phyloP scores from a whole-genome alignment of 2,113 vertebrate species.

The Pheucticus melanocephalus region DNA sequence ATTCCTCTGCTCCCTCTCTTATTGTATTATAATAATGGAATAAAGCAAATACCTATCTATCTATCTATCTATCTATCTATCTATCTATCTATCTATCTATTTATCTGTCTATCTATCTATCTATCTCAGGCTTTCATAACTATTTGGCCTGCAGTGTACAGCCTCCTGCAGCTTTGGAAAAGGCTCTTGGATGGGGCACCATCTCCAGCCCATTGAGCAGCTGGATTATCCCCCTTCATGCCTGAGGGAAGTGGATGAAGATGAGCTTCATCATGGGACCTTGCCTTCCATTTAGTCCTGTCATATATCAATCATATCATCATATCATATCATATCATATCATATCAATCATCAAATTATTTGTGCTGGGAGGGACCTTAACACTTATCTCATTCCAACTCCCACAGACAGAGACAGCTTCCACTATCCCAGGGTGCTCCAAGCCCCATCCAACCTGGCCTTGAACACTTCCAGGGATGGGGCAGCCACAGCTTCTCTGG shows the following conservation, averaged over 20 bases:
- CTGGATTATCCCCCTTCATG: not conserved
- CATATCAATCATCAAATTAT: not conserved
- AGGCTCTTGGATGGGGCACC: not conserved
- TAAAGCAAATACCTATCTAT: not conserved
- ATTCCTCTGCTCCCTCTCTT: not conserved
- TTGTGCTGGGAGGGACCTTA: not conserved
- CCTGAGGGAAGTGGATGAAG: not conserved
- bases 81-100: no score
- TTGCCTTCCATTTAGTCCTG: not conserved
- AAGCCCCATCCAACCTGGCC: accelerated
- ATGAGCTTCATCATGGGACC: not conserved
- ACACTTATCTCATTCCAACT: not conserved
- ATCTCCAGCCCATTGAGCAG: not conserved
- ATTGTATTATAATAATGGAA: not conserved
- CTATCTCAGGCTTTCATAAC: not conserved
- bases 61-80: no score
- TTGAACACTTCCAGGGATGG: not conserved
- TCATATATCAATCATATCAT: not conserved
- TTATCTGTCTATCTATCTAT: no score
- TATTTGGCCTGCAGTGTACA: not conserved
- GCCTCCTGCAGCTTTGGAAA: not conserved
- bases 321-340: not conserved
- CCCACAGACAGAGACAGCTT: not conserved
- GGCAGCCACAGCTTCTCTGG: not conserved
- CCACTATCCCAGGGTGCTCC: no score